Conservation (phyloP, 1,140 invertebrate genomes). For the Tribolium castaneum region DNA sequence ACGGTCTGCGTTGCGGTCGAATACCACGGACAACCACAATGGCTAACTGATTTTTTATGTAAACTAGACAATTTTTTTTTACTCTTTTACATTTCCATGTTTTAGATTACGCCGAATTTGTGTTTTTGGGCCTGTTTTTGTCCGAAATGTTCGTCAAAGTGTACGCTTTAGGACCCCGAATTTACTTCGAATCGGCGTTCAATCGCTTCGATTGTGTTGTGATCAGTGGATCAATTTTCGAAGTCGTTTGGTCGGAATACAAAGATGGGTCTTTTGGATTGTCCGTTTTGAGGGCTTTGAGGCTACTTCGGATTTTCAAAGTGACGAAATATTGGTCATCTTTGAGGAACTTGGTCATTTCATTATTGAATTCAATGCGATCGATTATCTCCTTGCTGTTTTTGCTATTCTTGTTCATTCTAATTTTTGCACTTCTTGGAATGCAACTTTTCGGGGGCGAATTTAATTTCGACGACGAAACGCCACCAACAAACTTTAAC, state of each 20-base stretch:
- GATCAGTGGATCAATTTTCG: conserved; percentile 99
- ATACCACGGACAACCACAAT: conserved; percentile 95
- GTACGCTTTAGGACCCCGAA: conserved; percentile 96
- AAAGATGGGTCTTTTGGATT: conserved; percentile 98
- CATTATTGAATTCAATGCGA: conserved; percentile 99
- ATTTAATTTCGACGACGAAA: conserved; percentile 96
- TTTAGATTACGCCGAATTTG: conserved; percentile 96
- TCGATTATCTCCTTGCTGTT: conserved; percentile 99
- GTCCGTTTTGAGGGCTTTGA: conserved; percentile 96
- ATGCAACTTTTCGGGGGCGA: conserved; percentile 99
- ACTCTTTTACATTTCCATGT: conserved; percentile 62
- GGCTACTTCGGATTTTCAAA: conserved; percentile 99
- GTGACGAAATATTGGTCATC: conserved; percentile 99
- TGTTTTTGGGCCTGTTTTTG: conserved; percentile 98
- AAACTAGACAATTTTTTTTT: conserved; percentile 61
- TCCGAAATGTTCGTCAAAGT: conserved; percentile 99
- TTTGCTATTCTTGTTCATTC: conserved; percentile 99
- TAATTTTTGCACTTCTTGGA: conserved; percentile 99
- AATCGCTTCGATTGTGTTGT: conserved; percentile 99
- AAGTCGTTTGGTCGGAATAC: conserved; percentile 97
- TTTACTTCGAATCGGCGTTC: conserved; percentile 99
- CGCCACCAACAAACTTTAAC: conserved; percentile 98
- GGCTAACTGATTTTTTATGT: conserved; percentile 98
- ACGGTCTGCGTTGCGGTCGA: conserved; percentile 99
- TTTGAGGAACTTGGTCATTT: conserved; percentile 98